phyloP scores from a whole-genome alignment of 2,113 vertebrate species.

The Heterocephalus glaber region DNA sequence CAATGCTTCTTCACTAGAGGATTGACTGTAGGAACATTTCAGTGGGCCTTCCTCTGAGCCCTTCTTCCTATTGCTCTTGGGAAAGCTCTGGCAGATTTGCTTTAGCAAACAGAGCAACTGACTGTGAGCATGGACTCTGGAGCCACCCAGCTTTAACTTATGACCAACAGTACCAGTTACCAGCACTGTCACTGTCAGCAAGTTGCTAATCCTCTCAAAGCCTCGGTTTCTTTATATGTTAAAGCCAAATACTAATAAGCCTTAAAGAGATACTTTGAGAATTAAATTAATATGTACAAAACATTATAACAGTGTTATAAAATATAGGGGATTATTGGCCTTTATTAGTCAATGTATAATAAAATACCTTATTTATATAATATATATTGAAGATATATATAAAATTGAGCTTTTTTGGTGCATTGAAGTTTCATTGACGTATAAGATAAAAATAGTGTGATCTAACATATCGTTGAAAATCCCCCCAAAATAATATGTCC shows the following conservation, averaged over 20 bases:
- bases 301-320: background rate
- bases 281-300: conserved; percentile 30
- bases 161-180: background rate
- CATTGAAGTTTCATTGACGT: background rate
- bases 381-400: background rate
- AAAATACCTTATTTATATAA: background rate
- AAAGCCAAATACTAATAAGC: background rate
- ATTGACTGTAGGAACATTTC: conserved; percentile 20
- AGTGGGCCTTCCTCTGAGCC: background rate
- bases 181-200: background rate
- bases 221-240: background rate
- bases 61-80: background rate
- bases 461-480: conserved; percentile 3
- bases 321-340: background rate
- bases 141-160: background rate
- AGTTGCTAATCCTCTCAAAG: background rate
- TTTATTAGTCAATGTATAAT: background rate
- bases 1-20: background rate
- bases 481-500: background rate
- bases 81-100: background rate
- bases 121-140: background rate
- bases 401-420: background rate
- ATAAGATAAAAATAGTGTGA: background rate
- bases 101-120: background rate
- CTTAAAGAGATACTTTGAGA: background rate